Base-by-base conservation (phyloP, 2,797 vertebrate genomes). In the Staurois parvus region DNA sequence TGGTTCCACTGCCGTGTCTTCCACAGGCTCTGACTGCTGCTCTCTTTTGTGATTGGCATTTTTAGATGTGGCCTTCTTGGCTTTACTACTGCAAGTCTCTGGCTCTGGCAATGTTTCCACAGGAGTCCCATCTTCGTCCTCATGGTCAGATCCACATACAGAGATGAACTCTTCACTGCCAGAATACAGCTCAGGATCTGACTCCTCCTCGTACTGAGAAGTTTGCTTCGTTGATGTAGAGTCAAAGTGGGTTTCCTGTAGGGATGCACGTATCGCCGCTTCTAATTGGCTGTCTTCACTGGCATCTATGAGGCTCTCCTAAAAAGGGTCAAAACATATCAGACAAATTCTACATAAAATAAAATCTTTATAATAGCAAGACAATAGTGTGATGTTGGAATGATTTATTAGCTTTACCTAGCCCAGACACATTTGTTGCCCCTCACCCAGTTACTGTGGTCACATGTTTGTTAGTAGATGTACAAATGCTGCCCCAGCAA, bases 241-340 rank as follows among this genome's bases (percentile, higher is more conserved):
- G 89, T 98, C 98, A 30, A 99, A 99, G 91, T 99, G 98, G 0
- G 98, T 99, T 93, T 99, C 98, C 91, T 99, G 97, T 70, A 99
- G 92, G 0, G 98, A 99, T 85, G 98, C 98, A 89, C 96, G 94
- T 90, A 99, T 99, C 8, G 98, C 98, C 69, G 98, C 98, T 94
- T 99, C 98, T 91, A 99, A 91, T 92, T 99, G 98, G 93, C 98
- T 99, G 93, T 99, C 98, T 94, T 99, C 98, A 79, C 98, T 99
- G 89, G 98, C 98, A 83, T 99, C 98, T 81, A 99, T 99, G 87
- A 99, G 94, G 86, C 98, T 99, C 92, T 99, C 98, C 98, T 99
- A 92, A 40, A 83, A 32, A 30, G 56, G 19, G 59, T 30, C 3
- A 59, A 72, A 48, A 70, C 40, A 40, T n/a, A 17, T 52, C 68